phyloP scores from a whole-genome alignment of 2,113 vertebrate genomes.

The Coptodon bakossiorum region DNA sequence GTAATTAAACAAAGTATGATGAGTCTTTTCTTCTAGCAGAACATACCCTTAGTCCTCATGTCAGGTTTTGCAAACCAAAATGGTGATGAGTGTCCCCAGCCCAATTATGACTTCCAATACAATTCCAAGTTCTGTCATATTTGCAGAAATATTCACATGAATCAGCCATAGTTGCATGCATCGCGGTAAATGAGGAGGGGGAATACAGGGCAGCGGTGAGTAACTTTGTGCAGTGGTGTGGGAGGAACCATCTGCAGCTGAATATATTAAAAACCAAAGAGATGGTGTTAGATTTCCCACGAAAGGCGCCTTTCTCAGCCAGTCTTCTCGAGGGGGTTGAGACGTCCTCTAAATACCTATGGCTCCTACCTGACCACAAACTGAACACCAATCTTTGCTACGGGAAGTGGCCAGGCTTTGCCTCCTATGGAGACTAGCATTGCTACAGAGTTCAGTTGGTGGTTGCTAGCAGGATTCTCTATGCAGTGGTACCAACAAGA shows the following conservation, averaged over 20 bases:
- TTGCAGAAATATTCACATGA: neutral
- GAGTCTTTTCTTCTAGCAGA: neutral
- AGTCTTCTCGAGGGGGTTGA: neutral
- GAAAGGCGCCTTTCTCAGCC: neutral
- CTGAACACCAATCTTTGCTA: neutral
- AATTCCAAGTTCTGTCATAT: neutral
- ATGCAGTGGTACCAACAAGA: neutral
- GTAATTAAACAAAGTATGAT: neutral
- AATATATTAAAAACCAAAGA: neutral
- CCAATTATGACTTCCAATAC: neutral
- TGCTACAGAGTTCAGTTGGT: neutral
- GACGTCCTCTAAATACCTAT: neutral
- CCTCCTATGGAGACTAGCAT: rapidly evolving
- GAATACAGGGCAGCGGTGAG: neutral
- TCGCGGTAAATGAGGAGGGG: neutral
- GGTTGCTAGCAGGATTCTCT: neutral
- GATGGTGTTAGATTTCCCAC: neutral
- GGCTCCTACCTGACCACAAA: neutral
- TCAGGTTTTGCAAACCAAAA: neutral
- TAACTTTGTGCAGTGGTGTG: neutral
- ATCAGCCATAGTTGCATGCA: neutral
- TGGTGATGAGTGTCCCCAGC: neutral
- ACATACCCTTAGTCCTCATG: neutral
- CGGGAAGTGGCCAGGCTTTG: neutral
- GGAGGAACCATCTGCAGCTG: neutral